Base-by-base conservation (phyloP, 2,888 invertebrate genomes). In the Drosophila affinis region DNA sequence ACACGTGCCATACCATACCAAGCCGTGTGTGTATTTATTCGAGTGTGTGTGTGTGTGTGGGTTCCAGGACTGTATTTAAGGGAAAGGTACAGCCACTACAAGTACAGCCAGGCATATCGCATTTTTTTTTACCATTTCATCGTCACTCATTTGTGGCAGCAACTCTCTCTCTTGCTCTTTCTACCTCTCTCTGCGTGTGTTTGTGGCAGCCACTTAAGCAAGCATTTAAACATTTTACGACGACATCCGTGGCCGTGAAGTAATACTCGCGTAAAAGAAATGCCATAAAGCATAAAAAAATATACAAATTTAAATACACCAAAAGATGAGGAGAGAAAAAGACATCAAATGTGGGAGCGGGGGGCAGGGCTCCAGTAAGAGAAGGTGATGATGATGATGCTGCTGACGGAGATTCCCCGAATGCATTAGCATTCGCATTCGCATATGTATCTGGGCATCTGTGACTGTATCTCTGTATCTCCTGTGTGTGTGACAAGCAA, bases 181-280 rank as follows among this genome's bases (percentile, higher is more conserved):
- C 7, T 14, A n/a, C n/a, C 14, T 14, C 3, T 48, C 12, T 7
- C n/a, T 14, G 14, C 7, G 10, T 55, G 24, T n/a, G 24, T 12
- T 9, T 44, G 69, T 75, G 75, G 84, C 76, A 81, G 54, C 62
- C 79, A 76, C 78, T 84, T 62, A 87, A 76, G 81, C 62, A 51
- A 63, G 29, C 81, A 79, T 83, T 83, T 75, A 34, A 55, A 55
- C 59, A 62, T 86, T 82, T 82, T 70, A 82, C 72, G 80, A 83
- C 58, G 67, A 70, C 67, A 67, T 56, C 59, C 55, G 63, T 46
- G 47, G 44, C 49, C 51, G 29, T 49, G 53, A 47, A 57, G 48
- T 59, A 71, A 72, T 68, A 64, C 54, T 14, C 47, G 69, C 54
- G 62, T 34, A 56, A 67, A 80, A 81, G 71, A 69, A 79, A 74